phyloP scores from a whole-genome alignment of 2,797 vertebrate species.

The Amazona finschi region DNA sequence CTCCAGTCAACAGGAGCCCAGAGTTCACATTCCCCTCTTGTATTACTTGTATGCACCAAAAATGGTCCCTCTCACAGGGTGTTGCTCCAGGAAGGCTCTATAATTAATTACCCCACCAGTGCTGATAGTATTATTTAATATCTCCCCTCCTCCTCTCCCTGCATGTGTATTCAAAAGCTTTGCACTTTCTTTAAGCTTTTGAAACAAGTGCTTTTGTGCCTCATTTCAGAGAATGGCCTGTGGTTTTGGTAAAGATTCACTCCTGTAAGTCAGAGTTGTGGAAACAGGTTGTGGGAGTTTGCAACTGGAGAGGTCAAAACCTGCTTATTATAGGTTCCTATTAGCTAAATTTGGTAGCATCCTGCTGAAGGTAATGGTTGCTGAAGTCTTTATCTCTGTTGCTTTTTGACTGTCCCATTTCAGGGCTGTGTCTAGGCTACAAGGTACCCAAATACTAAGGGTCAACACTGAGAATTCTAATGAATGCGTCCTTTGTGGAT shows the following conservation, averaged over 20 bases:
- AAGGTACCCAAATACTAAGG: neutral
- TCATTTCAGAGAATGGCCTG: neutral
- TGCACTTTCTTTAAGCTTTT: neutral
- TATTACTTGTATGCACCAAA: neutral
- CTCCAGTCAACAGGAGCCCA: neutral
- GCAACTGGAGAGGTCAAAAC: neutral
- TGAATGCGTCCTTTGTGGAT: neutral
- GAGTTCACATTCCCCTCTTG: neutral
- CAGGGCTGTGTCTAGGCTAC: neutral
- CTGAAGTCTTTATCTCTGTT: neutral
- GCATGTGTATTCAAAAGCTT: neutral
- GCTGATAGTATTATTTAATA: neutral
- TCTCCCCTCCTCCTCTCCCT: accelerated
- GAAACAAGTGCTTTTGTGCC: neutral
- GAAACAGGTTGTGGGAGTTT: neutral
- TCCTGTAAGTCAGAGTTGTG: neutral
- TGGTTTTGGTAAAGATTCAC: neutral
- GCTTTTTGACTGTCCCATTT: neutral
- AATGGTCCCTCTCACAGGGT: neutral
- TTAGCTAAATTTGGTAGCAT: neutral
- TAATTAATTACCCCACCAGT: neutral
- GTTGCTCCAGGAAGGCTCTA: neutral
- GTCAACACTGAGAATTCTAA: neutral
- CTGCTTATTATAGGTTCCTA: neutral
- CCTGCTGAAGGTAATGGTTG: neutral